Percentiles rank a stretch among this genome's conserved stretches.
These are phyloP conservation scores for Mormoops blainvillei DNA, from an alignment of 2,113 vertebrate genomes.

Conservation along the genomic window DNA sequence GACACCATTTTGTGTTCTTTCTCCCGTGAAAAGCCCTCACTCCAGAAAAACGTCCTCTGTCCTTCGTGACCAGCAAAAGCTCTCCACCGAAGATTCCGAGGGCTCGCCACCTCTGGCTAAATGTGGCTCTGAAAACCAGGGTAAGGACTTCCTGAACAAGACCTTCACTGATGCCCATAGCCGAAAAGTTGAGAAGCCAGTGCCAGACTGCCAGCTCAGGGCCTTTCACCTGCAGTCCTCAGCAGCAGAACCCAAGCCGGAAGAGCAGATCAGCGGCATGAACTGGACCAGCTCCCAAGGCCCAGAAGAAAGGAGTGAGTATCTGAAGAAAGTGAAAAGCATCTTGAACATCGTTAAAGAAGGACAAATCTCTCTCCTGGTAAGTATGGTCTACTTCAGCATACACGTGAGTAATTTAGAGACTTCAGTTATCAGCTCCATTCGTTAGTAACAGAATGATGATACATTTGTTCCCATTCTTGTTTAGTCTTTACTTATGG, in stretches of 20 bases:
- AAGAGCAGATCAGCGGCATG: slow-evolving; percentile 76
- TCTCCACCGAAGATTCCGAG: slow-evolving; percentile 79
- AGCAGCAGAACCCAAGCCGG: slow-evolving; percentile 76
- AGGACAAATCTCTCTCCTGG: slow-evolving; percentile 96
- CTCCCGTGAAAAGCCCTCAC: slow-evolving; percentile 92
- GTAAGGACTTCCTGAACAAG: slow-evolving; percentile 83
- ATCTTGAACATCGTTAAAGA: slow-evolving; percentile 97
- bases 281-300: slow-evolving; percentile 78
- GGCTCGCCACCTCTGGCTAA: slow-evolving; percentile 79
- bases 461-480: background rate
- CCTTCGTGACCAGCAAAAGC: slow-evolving; percentile 86
- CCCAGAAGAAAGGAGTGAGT: slow-evolving; percentile 85
- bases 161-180: slow-evolving; percentile 83
- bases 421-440: background rate
- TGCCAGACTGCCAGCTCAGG: slow-evolving; percentile 80
- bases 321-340: slow-evolving; percentile 92
- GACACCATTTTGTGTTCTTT: slow-evolving; percentile 89
- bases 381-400: slow-evolving; percentile 77
- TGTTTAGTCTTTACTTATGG: background rate
- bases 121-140: slow-evolving; percentile 83
- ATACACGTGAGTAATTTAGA: background rate
- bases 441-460: background rate
- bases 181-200: slow-evolving; percentile 79
- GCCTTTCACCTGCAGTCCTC: slow-evolving; percentile 80
- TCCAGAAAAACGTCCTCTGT: slow-evolving; percentile 87